Evolutionary conservation across 2,888 invertebrate species (phyloP).

Genomic region (Furcula furcula): DNA sequence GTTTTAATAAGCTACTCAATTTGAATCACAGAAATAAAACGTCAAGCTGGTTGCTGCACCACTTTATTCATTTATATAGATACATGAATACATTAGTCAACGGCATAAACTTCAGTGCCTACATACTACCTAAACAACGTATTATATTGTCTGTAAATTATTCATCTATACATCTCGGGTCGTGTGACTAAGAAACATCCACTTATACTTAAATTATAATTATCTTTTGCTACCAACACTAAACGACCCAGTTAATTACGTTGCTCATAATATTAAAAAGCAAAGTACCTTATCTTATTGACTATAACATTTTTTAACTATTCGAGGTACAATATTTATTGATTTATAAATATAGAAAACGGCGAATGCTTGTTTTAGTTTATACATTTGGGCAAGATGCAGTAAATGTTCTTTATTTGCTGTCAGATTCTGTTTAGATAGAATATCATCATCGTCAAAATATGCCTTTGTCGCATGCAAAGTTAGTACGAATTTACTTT

Average conservation of each 20-base stretch:
- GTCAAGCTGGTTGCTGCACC: slow-evolving; percentile 48
- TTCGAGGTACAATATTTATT: slow-evolving; percentile 20
- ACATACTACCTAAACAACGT: slow-evolving; percentile 78
- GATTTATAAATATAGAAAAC: slow-evolving; percentile 62
- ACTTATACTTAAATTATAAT: slow-evolving; percentile 38
- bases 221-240: slow-evolving; percentile 33
- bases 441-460: too few relatives aligned
- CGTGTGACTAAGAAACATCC: slow-evolving; percentile 60
- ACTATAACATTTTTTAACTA: slow-evolving; percentile 24
- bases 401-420: too few relatives aligned
- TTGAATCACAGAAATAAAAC: slow-evolving; percentile 15
- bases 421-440: too few relatives aligned
- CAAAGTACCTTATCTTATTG: slow-evolving; percentile 27
- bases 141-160: slow-evolving; percentile 75
- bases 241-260: slow-evolving; percentile 28
- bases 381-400: slow-evolving; percentile 24
- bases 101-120: slow-evolving; percentile 79
- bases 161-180: slow-evolving; percentile 64
- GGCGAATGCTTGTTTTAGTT: slow-evolving; percentile 30
- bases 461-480: too few relatives aligned
- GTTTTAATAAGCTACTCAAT: too few relatives aligned
- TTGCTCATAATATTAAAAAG: slow-evolving; percentile 28
- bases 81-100: slow-evolving; percentile 76
- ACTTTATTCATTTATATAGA: slow-evolving; percentile 70
- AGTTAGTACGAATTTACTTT: too few relatives aligned